A percentile compares a stretch with the other conserved stretches of the same genome.
Conservation (phyloP, 1,140 invertebrate genomes). For the Helicoverpa zea region DNA sequence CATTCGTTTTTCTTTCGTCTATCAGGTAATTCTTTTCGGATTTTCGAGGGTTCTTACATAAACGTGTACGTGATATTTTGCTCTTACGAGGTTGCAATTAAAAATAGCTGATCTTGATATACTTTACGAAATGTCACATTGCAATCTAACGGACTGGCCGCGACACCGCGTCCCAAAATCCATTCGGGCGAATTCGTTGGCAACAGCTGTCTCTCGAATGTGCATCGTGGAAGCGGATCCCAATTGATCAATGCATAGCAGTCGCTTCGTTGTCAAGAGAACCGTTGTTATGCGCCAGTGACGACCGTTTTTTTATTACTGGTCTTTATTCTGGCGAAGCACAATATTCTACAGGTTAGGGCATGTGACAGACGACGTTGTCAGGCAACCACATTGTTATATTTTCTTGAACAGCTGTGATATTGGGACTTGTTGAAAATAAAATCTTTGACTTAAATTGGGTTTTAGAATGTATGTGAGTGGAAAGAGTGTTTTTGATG, state of each 20-base stretch:
- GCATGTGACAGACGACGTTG: conserved; percentile 30
- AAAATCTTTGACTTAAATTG: neutral
- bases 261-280: conserved; percentile 50
- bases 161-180: neutral
- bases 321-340: conserved; percentile 19
- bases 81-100: neutral
- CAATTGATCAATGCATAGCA: conserved; percentile 50
- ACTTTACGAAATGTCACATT: conserved; percentile 9
- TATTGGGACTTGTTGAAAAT: neutral
- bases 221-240: conserved; percentile 29
- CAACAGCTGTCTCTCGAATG: conserved; percentile 19
- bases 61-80: neutral
- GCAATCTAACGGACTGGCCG: conserved; percentile 13
- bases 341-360: conserved; percentile 35
- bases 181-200: conserved; percentile 21
- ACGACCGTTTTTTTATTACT: conserved; percentile 6
- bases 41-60: neutral
- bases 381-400: conserved; percentile 12
- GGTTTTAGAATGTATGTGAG: neutral
- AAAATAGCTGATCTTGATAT: conserved; percentile 34
- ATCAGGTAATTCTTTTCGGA: neutral
- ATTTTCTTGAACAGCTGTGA: conserved; percentile 34
- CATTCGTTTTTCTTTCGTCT: too few relatives aligned
- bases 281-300: conserved; percentile 53
- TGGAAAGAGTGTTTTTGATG: neutral